Evolutionary conservation across 2,113 vertebrate species (phyloP).

Genomic region (Parus major): DNA sequence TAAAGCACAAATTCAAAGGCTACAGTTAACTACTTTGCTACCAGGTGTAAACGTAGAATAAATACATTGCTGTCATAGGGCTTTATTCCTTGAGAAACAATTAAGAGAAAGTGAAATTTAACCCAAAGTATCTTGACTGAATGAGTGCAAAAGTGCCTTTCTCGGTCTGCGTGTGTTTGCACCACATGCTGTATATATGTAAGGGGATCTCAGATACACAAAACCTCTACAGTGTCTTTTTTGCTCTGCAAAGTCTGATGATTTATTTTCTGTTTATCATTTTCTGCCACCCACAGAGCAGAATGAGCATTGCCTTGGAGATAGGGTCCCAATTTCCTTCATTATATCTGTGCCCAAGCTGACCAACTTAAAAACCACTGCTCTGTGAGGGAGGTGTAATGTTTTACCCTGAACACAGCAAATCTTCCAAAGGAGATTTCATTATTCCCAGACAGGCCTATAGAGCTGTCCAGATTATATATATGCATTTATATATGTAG

Average conservation of each 20-base stretch:
- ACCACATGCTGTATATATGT: accelerated
- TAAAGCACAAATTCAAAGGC: background rate
- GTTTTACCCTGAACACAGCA: background rate
- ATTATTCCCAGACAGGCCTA: background rate
- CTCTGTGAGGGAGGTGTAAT: accelerated
- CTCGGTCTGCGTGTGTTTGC: background rate
- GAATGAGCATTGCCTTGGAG: background rate
- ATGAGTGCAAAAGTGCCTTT: background rate
- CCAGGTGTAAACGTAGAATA: background rate
- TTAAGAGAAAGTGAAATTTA: background rate
- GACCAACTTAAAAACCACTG: background rate
- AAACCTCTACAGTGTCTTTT: background rate
- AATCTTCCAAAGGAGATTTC: background rate
- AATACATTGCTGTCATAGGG: background rate
- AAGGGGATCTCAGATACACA: background rate
- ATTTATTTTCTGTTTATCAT: background rate
- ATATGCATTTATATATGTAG: background rate
- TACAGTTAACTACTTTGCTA: background rate
- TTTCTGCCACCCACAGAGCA: background rate
- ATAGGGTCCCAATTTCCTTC: background rate
- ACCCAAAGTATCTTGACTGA: background rate
- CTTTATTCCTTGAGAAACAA: background rate
- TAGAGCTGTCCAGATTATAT: background rate
- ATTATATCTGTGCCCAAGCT: background rate
- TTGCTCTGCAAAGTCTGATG: background rate